Percentiles rank a stretch among this genome's conserved stretches.
Evolutionary conservation across 2,888 invertebrate species (phyloP).

Genomic region (Nomada flava): DNA sequence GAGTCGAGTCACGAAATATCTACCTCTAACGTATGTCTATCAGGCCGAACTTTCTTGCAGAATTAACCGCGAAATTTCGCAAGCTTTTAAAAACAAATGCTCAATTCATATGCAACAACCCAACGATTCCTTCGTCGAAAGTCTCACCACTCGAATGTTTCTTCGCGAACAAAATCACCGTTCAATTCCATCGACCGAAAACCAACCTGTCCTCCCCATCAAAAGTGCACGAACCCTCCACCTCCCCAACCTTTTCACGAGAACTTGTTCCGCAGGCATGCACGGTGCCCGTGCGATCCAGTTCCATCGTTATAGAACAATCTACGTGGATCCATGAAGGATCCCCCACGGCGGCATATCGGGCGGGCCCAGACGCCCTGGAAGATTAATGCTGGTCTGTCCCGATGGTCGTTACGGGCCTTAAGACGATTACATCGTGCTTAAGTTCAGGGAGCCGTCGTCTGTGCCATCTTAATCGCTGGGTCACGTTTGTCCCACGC

Average conservation of each 20-base stretch:
- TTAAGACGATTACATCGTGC: slow-evolving; percentile 78
- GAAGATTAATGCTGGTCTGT: slow-evolving; percentile 77
- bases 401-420: slow-evolving; percentile 75
- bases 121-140: no score
- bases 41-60: no score
- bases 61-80: no score
- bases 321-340: slow-evolving; percentile 52
- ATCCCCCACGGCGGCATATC: slow-evolving; percentile 73
- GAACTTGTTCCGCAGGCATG: slow-evolving; percentile 47
- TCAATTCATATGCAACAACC: no score
- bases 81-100: no score
- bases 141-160: background rate
- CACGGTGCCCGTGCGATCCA: slow-evolving; percentile 29
- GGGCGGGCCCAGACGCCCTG: slow-evolving; percentile 72
- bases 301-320: slow-evolving; percentile 35
- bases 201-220: no score
- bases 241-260: slow-evolving; percentile 15
- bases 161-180: no score
- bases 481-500: slow-evolving; percentile 69
- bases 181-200: background rate
- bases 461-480: slow-evolving; percentile 72
- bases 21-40: no score
- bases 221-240: no score
- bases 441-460: slow-evolving; percentile 72
- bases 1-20: no score